Percentiles rank a stretch among this genome's conserved stretches.
Evolutionary conservation across 2,797 vertebrate genomes (phyloP).

Genomic region (Acanthiza pusilla): DNA sequence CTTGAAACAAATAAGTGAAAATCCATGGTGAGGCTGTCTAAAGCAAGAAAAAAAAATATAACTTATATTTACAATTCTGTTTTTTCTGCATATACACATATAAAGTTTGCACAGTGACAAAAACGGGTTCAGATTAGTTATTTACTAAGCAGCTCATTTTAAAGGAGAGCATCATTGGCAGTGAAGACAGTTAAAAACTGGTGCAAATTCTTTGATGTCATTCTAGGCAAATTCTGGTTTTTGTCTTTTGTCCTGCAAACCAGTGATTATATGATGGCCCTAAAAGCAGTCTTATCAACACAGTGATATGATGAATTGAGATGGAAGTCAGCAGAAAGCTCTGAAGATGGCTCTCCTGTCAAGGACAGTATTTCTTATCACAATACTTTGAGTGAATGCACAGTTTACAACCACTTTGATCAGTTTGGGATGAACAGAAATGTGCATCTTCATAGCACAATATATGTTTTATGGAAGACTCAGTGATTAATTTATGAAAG

Average conservation of each 20-base stretch:
- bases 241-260: neutral
- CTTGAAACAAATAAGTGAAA: neutral
- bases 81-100: neutral
- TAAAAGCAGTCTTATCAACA: neutral
- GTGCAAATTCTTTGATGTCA: neutral
- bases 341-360: neutral
- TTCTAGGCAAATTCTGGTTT: neutral
- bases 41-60: neutral
- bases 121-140: neutral
- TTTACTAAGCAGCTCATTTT: neutral
- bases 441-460: neutral
- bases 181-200: neutral
- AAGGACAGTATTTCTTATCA: neutral
- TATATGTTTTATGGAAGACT: neutral
- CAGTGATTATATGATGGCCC: neutral
- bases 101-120: neutral
- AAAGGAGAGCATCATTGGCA: neutral
- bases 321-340: neutral
- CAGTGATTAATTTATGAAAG: neutral
- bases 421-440: neutral
- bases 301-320: neutral
- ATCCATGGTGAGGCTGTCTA: neutral
- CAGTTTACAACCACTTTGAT: neutral
- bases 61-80: neutral
- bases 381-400: fast-evolving